Evolutionary conservation across 1,140 invertebrate species (phyloP), one percentile per base, ranked within the genome.

Genomic region (Nasonia vitripennis): DNA sequence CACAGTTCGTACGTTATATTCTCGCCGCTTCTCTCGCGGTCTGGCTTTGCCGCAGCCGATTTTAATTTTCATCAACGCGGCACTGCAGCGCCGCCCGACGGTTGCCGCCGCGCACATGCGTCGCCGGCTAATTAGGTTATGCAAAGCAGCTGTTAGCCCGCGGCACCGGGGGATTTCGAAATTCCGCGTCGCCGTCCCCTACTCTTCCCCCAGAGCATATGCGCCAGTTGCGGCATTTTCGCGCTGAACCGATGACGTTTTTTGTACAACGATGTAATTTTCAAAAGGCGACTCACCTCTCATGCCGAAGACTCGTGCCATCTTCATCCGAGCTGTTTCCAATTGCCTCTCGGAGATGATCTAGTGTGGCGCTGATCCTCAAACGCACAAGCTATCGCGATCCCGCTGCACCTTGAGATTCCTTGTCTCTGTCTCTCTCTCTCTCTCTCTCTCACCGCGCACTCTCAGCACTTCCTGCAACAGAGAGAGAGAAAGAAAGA

Each of bases 41-140:
- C 23, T 27, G 9, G 20, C 11, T 62, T 78, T 11, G 14, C 17
- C 55, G 78, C 34, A 23, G 77, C 51, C 48, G 55, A 89, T 85
- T 87, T 85, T 88, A 90, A 90, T 88, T 89, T 82, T 80, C 78
- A 68, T 68, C 62, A 23, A 31, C 77, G 55, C 77, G 55, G 23
- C 23, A 34, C 77, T 20, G 6, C 12, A n/a, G 74, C 45, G 74
- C 68, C 51, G 37, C 74, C 2, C n/a, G 55, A n/a, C 70, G 37
- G 74, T 48, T n/a, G 41, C 27, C 68, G 37, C 37, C 11, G n/a
- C 75, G 37, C 70, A 75, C 78, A 82, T 68, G 71, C 84, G 45
- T 83, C 48, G 48, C 77, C 67, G 77, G 78, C 83, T 90, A 90
- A 91, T 90, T 89, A 78, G 87, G 84, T 90, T 89, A 90, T 90